phyloP scores from a whole-genome alignment of 2,797 vertebrate genomes.

The Coendou prehensilis region DNA sequence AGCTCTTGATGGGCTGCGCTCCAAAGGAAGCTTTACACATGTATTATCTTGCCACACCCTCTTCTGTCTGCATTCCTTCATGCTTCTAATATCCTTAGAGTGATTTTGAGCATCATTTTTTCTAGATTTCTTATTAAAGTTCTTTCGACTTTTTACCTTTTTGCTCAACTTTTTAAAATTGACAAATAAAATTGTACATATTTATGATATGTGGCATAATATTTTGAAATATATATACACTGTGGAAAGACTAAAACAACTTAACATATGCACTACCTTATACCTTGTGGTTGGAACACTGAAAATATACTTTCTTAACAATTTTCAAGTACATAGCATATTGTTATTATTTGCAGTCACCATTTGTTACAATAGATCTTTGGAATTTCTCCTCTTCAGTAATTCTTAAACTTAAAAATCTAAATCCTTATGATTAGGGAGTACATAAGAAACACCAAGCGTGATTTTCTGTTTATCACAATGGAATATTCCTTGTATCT shows the following conservation, averaged over 20 bases:
- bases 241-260: not conserved
- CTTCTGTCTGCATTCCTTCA: not conserved
- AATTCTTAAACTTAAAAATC: not conserved
- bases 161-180: not conserved
- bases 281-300: not conserved
- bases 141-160: not conserved
- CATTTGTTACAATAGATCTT: not conserved
- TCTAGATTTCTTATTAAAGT: not conserved
- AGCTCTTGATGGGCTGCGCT: not conserved
- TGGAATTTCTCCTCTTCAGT: not conserved
- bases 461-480: not conserved
- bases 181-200: not conserved
- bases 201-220: not conserved
- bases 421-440: not conserved
- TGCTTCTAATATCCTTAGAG: not conserved
- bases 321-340: not conserved
- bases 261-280: no score
- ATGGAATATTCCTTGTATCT: not conserved
- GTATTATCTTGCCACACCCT: not conserved
- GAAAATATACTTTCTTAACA: not conserved
- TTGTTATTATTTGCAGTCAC: no score
- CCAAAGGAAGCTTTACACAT: not conserved
- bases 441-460: not conserved
- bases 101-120: not conserved
- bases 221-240: not conserved